These are phyloP conservation scores for Nudaria mundana DNA, from an alignment of 2,888 invertebrate species.

Conservation along the genomic window DNA sequence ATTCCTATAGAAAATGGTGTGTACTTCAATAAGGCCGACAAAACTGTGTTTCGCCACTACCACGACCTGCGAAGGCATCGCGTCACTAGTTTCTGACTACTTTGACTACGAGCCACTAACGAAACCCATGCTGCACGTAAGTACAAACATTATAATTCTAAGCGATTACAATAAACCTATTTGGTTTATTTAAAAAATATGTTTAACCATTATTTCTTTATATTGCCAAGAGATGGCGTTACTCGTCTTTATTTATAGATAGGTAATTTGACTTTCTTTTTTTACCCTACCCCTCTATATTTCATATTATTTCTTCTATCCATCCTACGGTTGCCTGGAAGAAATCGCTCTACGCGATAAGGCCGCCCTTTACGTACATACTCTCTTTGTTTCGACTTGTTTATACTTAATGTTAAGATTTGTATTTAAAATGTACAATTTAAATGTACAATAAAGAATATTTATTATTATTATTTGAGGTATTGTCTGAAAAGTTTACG, in stretches of 20 bases:
- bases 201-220: neutral
- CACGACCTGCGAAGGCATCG: constrained; percentile 86
- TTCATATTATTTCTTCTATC: no score
- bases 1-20: constrained; percentile 92
- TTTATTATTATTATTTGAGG: no score
- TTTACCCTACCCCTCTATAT: no score
- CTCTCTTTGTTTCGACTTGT: no score
- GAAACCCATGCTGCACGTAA: constrained; percentile 85
- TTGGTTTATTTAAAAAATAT: neutral
- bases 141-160: constrained; percentile 47
- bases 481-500: no score
- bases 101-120: constrained; percentile 87
- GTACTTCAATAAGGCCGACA: constrained; percentile 90
- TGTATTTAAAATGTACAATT: no score
- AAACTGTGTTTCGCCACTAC: constrained; percentile 86
- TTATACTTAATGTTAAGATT: no score
- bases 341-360: no score
- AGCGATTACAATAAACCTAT: neutral
- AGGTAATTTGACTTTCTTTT: no score
- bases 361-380: no score
- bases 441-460: no score
- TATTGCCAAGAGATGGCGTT: constrained; percentile 41
- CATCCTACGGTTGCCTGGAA: no score
- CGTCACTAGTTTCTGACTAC: constrained; percentile 89
- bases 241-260: neutral